These are phyloP conservation scores for Catajapyx aquilonaris DNA, from an alignment of 1,140 invertebrate species.

Conservation along the genomic window DNA sequence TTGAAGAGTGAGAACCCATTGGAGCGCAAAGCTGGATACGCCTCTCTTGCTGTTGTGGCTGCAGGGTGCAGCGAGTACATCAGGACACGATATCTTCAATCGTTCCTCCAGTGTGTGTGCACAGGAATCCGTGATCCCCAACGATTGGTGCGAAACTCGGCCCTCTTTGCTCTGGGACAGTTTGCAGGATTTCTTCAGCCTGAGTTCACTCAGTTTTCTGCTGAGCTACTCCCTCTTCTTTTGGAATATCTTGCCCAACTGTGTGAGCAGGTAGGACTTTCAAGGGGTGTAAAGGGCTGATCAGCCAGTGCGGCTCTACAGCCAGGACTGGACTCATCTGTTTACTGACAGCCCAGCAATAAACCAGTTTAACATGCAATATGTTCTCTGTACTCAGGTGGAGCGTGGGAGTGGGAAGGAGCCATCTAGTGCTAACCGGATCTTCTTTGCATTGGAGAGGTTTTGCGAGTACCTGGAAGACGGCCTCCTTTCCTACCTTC, in stretches of 20 bases:
- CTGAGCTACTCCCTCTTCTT: constrained; percentile 46
- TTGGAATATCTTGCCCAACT: constrained; percentile 37
- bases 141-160: constrained; percentile 42
- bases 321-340: constrained; percentile 10
- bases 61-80: constrained; percentile 64
- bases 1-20: constrained; percentile 32
- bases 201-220: constrained; percentile 44
- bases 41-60: constrained; percentile 48
- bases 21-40: constrained; percentile 42
- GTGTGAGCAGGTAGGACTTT: constrained; percentile 21
- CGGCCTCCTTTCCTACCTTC: constrained; percentile 44
- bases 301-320: too few species aligned
- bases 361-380: too few species aligned
- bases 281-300: too few species aligned
- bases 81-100: constrained; percentile 41
- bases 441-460: constrained; percentile 62
- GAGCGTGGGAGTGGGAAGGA: constrained; percentile 31
- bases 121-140: constrained; percentile 40
- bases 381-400: too few species aligned
- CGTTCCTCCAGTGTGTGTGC: constrained; percentile 44
- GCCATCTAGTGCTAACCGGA: constrained; percentile 36
- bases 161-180: constrained; percentile 59
- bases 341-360: too few species aligned
- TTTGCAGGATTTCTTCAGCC: constrained; percentile 54
- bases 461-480: constrained; percentile 59